phyloP scores from a whole-genome alignment of 2,113 vertebrate genomes.

The Myotis yumanensis region DNA sequence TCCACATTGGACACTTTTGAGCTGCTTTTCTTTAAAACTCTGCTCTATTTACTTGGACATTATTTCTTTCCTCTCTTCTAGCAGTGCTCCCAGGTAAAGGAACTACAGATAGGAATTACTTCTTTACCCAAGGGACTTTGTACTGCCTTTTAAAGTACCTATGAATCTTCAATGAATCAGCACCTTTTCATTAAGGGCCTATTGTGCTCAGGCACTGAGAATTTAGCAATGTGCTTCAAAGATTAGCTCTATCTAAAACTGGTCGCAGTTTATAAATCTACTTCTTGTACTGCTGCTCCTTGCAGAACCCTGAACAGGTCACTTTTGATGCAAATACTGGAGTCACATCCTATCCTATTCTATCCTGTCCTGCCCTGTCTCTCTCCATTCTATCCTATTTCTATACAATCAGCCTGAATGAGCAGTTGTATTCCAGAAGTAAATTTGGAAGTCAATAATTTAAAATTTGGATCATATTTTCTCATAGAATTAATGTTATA shows the following conservation, averaged over 20 bases:
- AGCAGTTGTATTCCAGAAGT: not conserved
- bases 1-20: not conserved
- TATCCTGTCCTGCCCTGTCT: not conserved
- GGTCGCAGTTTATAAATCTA: not conserved
- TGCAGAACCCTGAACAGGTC: not conserved
- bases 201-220: not conserved
- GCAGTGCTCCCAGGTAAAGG: not conserved
- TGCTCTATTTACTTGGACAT: not conserved
- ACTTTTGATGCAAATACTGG: not conserved
- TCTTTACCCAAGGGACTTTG: not conserved
- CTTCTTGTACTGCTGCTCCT: not conserved
- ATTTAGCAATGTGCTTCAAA: not conserved
- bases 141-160: not conserved
- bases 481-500: not conserved
- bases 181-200: conserved; percentile 6
- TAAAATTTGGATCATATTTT: conserved; percentile 19
- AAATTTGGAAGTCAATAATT: conserved; percentile 8
- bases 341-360: not conserved
- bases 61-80: not conserved
- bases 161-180: not conserved
- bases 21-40: not conserved
- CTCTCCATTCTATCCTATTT: not conserved
- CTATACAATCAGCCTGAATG: not conserved
- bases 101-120: not conserved
- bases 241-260: not conserved